Evolutionary conservation across 1,140 invertebrate genomes (phyloP), one percentile per base, ranked within the genome.

Genomic region (Drosophila repletoides): DNA sequence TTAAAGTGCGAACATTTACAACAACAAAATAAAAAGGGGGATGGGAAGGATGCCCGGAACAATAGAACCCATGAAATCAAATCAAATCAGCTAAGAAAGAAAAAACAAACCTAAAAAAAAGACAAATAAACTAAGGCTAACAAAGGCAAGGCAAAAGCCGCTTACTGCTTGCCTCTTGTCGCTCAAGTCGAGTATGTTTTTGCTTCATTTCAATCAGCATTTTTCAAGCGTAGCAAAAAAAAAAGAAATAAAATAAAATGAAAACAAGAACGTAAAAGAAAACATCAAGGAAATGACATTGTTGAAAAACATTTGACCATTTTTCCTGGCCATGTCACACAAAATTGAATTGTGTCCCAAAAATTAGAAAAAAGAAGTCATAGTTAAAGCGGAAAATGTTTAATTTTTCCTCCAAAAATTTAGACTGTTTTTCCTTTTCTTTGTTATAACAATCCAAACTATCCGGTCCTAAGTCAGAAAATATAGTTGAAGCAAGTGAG

Each of bases 241-340:
- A 59, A 40, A 34, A 63, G 29, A 68, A 60, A 53, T 41, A 53
- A 72, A 49, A 24, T 52, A 55, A 67, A 87, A 84, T 68, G 55
- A 87, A 87, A 72, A 52, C 61, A 70, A 46, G 49, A 72, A 49
- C 29, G 52, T 59, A 67, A 87, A 84, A 72, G 55, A 87, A 87
- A 72, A 52, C 61, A 70, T 65, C 69, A 72, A 81, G 66, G 53
- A 87, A 86, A 84, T 83, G 72, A 73, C 75, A 72, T 75, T 80
- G 86, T 75, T 66, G 61, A 75, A 86, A 84, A 87, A 84, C 71
- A 81, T 75, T 84, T 86, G 80, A 84, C 75, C 80, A 74, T 74
- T 79, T 77, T 81, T 74, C 45, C 70, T 71, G 52, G 34, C 41
- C 64, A 71, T 65, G 61, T 64, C 61, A 71, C 43, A 56, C 52